phyloP scores from a whole-genome alignment of 2,888 invertebrate species.

The Noctua comes region DNA sequence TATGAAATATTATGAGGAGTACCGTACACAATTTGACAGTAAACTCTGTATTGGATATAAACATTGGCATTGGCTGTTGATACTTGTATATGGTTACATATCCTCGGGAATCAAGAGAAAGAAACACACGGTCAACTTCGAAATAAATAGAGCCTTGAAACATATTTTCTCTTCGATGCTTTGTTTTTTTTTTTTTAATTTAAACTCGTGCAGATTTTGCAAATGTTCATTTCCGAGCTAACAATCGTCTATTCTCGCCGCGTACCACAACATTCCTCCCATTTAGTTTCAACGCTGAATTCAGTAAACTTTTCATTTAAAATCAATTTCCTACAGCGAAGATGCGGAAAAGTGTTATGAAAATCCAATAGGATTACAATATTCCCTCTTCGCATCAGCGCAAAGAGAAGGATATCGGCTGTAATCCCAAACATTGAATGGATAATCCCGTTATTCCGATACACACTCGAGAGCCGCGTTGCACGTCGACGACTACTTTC shows the following conservation, averaged over 20 bases:
- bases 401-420: conserved; percentile 19
- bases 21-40: conserved; percentile 1
- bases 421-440: conserved; percentile 47
- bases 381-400: conserved; percentile 22
- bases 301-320: conserved; percentile 44
- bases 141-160: neutral
- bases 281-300: conserved; percentile 8
- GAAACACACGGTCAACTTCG: neutral
- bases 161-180: neutral
- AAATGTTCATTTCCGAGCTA: neutral
- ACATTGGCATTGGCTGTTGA: neutral
- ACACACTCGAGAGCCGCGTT: neutral
- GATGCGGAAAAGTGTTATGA: conserved; percentile 35
- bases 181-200: too few relatives aligned
- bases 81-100: neutral
- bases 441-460: conserved; percentile 24
- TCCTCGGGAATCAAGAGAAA: neutral
- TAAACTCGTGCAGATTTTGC: too few relatives aligned
- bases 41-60: conserved; percentile 8
- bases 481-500: neutral
- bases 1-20: conserved; percentile 34
- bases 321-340: conserved; percentile 41
- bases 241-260: conserved; percentile 4
- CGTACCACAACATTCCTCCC: neutral
- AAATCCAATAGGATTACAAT: conserved; percentile 57